Evolutionary conservation across 1,140 invertebrate genomes (phyloP).

Genomic region (Orius insidiosus): DNA sequence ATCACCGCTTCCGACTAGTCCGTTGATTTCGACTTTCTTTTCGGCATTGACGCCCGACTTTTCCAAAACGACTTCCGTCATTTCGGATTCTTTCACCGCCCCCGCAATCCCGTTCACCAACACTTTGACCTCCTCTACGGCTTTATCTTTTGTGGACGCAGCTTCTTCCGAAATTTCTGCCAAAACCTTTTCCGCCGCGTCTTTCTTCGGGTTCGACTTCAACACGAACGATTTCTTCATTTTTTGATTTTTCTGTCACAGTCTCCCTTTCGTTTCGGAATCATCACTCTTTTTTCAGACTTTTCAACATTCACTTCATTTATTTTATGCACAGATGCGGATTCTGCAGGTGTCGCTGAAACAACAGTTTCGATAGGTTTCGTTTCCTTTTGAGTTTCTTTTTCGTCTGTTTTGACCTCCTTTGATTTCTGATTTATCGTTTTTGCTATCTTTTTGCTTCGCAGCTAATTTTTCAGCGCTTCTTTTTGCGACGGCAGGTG

Average conservation of each 20-base stretch:
- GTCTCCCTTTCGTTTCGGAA: background rate
- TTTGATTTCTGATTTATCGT: no score
- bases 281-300: slow-evolving; percentile 4
- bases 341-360: background rate
- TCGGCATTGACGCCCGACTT: no score
- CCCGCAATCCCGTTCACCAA: background rate
- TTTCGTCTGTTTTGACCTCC: no score
- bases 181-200: background rate
- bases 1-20: slow-evolving; percentile 6
- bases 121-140: background rate
- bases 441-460: no score
- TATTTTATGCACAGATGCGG: background rate
- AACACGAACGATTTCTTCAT: no score
- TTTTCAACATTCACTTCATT: background rate
- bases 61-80: slow-evolving; percentile 1
- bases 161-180: background rate
- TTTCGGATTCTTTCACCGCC: slow-evolving; percentile 1
- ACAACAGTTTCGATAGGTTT: no score
- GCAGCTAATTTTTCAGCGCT: no score
- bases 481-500: no score
- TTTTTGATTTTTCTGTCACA: background rate
- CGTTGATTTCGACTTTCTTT: slow-evolving; percentile 3
- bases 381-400: no score
- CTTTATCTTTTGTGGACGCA: slow-evolving; percentile 3
- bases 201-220: slow-evolving; percentile 1